Conservation (phyloP, 2,797 vertebrate species). For the Nothura maculosa region DNA sequence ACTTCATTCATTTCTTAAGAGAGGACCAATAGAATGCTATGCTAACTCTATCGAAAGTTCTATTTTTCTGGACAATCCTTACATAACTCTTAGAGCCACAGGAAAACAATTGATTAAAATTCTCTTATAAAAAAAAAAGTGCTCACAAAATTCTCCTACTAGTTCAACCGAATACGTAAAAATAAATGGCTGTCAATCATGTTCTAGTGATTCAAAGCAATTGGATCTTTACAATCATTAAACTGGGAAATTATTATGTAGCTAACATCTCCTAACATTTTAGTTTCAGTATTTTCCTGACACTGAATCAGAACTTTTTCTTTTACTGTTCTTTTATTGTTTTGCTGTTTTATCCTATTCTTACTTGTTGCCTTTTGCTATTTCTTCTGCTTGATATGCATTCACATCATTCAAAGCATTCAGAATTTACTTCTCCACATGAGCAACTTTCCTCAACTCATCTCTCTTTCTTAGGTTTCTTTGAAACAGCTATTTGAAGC, state of each 20-base stretch:
- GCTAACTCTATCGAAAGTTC: not conserved
- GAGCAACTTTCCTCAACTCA: not conserved
- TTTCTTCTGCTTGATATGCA: not conserved
- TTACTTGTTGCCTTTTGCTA: not conserved
- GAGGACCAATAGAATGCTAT: not conserved
- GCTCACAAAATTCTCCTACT: not conserved
- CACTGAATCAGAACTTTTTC: not conserved
- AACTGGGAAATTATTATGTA: not conserved
- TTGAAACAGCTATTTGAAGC: not conserved
- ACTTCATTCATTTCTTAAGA: constrained; percentile 8
- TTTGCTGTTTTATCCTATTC: constrained; percentile 5
- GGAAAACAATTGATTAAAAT: constrained; percentile 20
- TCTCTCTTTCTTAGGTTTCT: not conserved
- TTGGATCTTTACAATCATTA: not conserved
- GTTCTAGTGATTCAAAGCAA: not conserved
- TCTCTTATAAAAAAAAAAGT: not conserved
- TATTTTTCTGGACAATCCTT: not conserved
- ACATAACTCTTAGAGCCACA: not conserved
- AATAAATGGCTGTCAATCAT: not conserved
- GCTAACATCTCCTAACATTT: constrained; percentile 1
- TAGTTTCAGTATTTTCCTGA: not conserved
- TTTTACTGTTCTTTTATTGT: not conserved
- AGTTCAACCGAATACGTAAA: not conserved
- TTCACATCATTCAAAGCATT: not conserved
- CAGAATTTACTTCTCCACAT: not conserved